Evolutionary conservation across 2,113 vertebrate species (phyloP).

Genomic region (Scophthalmus maximus): DNA sequence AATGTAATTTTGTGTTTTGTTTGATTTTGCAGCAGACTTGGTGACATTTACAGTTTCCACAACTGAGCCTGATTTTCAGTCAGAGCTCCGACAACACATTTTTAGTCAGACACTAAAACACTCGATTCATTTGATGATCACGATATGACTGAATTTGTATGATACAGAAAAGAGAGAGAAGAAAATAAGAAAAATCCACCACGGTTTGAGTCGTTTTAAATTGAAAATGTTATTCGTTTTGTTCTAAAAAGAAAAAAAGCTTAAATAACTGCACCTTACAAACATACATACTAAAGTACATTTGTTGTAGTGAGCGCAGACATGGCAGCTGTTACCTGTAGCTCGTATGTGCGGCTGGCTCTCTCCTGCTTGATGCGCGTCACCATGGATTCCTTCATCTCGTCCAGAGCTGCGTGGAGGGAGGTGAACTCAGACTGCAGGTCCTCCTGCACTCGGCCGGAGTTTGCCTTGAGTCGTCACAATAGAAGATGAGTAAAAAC

Average conservation of each 20-base stretch:
- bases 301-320: not conserved
- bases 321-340: constrained; percentile 82
- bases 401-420: constrained; percentile 87
- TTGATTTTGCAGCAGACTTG: too few species aligned
- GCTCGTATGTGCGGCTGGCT: constrained; percentile 90
- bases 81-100: not conserved
- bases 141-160: not conserved
- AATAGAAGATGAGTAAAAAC: not conserved
- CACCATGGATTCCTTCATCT: constrained; percentile 92
- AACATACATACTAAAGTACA: not conserved
- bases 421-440: constrained; percentile 90
- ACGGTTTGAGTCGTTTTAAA: not conserved
- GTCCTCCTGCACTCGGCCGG: constrained; percentile 88
- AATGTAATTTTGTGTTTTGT: too few species aligned
- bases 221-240: not conserved
- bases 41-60: too few species aligned
- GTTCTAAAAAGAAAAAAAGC: not conserved
- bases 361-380: constrained; percentile 95
- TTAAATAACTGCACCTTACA: not conserved
- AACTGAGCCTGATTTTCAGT: too few species aligned
- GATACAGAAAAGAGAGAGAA: too few species aligned
- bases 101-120: constrained; percentile 1
- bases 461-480: constrained; percentile 84
- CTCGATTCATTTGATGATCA: not conserved
- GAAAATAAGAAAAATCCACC: not conserved